phyloP scores from a whole-genome alignment of 2,888 invertebrate species.

The Amaurobius ferox region DNA sequence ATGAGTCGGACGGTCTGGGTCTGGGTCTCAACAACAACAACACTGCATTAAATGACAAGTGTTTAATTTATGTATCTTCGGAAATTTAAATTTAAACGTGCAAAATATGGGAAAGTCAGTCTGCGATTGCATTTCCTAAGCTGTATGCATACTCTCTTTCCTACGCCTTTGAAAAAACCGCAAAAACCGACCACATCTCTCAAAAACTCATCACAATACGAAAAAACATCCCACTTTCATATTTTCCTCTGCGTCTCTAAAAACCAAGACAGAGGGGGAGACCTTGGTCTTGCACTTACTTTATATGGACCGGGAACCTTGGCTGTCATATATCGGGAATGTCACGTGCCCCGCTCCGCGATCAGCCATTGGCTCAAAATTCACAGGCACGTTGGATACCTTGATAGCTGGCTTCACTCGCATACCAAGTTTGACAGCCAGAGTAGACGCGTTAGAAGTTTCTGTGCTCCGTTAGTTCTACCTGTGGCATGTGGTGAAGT shows the following conservation, averaged over 20 bases:
- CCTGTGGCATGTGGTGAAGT: conserved; percentile 5
- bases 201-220: neutral
- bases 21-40: too few relatives aligned
- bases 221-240: conserved; percentile 36
- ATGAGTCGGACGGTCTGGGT: too few relatives aligned
- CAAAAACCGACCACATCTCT: neutral
- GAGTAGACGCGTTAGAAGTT: conserved; percentile 17
- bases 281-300: conserved; percentile 58
- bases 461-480: neutral
- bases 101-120: too few relatives aligned
- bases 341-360: conserved; percentile 35
- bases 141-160: neutral
- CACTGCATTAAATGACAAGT: too few relatives aligned
- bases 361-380: conserved; percentile 24
- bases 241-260: neutral
- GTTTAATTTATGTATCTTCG: too few relatives aligned
- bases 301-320: conserved; percentile 62
- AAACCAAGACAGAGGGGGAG: conserved; percentile 26
- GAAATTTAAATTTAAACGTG: too few relatives aligned
- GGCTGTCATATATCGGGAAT: conserved; percentile 42
- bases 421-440: conserved; percentile 16
- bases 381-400: conserved; percentile 8
- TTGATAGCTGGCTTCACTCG: conserved; percentile 25
- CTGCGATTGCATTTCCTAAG: too few relatives aligned
- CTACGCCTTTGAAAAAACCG: neutral